Evolutionary conservation across 2,113 vertebrate genomes (phyloP).

Genomic region (Meleagris gallopavo): DNA sequence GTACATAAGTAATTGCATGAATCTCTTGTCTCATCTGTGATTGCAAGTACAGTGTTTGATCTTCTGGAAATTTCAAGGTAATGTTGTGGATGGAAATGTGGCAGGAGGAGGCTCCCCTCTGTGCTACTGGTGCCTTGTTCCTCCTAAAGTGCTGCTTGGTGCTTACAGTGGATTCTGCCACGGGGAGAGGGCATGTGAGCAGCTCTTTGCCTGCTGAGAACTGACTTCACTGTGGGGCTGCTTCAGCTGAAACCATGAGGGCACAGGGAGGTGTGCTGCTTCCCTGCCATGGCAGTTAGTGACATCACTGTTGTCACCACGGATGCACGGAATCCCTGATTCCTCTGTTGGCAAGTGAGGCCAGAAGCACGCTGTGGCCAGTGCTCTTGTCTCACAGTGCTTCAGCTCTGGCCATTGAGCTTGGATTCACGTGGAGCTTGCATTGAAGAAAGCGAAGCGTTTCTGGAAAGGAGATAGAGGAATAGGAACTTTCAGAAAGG

Average conservation of each 20-base stretch:
- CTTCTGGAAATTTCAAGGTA: neutral
- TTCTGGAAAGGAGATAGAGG: neutral
- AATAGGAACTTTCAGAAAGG: neutral
- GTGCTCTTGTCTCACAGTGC: fast-evolving
- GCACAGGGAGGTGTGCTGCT: neutral
- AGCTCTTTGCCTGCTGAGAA: neutral
- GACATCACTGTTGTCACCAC: neutral
- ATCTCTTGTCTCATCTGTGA: neutral
- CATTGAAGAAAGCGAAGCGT: neutral
- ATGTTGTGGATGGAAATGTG: fast-evolving
- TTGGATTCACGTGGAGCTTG: fast-evolving
- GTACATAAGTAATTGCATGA: neutral
- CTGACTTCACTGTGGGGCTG: neutral
- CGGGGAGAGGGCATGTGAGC: neutral
- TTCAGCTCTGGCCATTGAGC: fast-evolving
- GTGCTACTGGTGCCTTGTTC: neutral
- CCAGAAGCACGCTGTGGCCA: neutral
- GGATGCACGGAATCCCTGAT: neutral
- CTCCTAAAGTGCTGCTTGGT: neutral
- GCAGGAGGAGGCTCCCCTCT: neutral
- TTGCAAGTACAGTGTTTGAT: neutral
- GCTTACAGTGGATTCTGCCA: neutral
- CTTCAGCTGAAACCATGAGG: neutral
- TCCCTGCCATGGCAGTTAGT: neutral
- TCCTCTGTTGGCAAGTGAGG: neutral